Percentiles rank a stretch among this genome's conserved stretches.
Conservation (phyloP, 2,797 vertebrate species). For the Amblyraja radiata region DNA sequence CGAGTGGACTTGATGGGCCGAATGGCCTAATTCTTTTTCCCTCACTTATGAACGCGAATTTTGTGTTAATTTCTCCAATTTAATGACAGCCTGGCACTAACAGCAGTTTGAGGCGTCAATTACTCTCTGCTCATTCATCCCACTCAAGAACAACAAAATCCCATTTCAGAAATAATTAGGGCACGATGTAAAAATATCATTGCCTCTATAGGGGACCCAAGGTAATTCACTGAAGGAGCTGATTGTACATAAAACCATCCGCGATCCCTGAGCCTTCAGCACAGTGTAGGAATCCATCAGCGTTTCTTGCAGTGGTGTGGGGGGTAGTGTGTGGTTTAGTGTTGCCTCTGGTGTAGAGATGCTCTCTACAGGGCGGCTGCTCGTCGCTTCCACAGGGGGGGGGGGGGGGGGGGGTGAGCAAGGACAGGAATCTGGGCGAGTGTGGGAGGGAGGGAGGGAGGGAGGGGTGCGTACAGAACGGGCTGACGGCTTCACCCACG, state of each 20-base stretch:
- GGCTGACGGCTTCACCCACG: slow-evolving; percentile 23
- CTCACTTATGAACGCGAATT: too few relatives aligned
- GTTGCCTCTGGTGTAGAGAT: neutral
- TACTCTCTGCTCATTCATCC: slow-evolving; percentile 18
- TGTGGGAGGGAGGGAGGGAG: too few relatives aligned
- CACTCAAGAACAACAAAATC: neutral
- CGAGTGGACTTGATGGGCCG: too few relatives aligned
- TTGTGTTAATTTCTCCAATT: neutral
- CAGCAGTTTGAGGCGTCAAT: neutral
- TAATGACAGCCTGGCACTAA: neutral
- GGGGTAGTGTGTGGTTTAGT: neutral
- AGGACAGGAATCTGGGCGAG: neutral
- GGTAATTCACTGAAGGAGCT: neutral
- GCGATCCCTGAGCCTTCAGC: neutral
- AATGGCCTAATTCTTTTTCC: too few relatives aligned
- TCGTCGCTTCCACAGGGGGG: too few relatives aligned
- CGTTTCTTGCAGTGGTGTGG: neutral
- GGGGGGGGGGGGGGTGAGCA: neutral
- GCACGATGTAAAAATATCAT: neutral
- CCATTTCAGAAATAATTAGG: slow-evolving; percentile 16
- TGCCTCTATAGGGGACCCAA: neutral
- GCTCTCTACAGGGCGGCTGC: neutral
- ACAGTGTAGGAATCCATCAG: neutral
- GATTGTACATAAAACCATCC: neutral
- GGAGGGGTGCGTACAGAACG: neutral